A percentile compares a stretch with the other conserved stretches of the same genome.
Evolutionary conservation across 2,113 vertebrate genomes (phyloP).

Genomic region (Columba livia): DNA sequence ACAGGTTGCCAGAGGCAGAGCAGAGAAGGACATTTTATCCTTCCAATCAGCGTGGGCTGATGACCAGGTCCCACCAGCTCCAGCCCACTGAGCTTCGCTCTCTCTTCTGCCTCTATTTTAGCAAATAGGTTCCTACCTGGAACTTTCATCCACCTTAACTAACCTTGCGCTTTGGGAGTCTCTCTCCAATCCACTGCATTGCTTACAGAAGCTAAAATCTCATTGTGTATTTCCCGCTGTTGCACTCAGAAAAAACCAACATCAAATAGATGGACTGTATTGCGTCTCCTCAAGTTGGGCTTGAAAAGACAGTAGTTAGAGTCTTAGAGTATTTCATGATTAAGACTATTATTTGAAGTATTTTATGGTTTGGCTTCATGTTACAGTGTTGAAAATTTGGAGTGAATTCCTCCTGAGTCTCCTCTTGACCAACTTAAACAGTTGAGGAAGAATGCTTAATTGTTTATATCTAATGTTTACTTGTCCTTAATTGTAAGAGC

Average conservation of each 20-base stretch:
- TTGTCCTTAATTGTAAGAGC: not conserved
- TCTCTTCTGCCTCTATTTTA: not conserved
- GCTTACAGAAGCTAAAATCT: not conserved
- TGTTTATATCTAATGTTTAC: not conserved
- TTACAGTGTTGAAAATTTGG: not conserved
- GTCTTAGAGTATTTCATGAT: not conserved
- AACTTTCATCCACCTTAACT: not conserved
- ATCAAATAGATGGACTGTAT: fast-evolving
- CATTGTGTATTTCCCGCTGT: not conserved
- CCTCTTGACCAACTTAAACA: not conserved
- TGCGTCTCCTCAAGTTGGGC: not conserved
- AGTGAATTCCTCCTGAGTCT: not conserved
- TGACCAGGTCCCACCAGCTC: not conserved
- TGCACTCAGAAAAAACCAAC: not conserved
- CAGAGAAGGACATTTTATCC: not conserved
- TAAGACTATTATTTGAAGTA: not conserved
- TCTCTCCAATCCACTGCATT: not conserved
- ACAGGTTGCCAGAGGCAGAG: not conserved
- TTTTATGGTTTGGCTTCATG: not conserved
- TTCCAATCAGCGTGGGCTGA: not conserved
- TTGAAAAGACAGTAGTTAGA: not conserved
- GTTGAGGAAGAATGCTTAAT: not conserved
- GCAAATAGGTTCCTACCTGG: not conserved
- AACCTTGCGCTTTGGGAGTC: not conserved
- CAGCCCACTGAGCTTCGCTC: not conserved